Percentiles rank a stretch among this genome's conserved stretches.
Conservation (phyloP, 2,797 vertebrate genomes). For the Poecilia gillii region DNA sequence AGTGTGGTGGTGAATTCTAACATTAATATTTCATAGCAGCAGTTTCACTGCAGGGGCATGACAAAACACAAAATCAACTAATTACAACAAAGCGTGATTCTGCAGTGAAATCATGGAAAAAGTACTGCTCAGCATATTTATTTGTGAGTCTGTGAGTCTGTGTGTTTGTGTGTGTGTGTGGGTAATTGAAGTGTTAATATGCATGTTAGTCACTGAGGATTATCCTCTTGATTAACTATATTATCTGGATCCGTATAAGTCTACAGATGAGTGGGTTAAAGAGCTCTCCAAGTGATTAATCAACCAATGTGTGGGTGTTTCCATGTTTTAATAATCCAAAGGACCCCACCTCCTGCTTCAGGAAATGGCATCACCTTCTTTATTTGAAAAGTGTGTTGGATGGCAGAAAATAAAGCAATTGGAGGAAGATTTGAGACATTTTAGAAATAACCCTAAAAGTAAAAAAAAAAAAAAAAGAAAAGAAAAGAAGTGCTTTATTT, state of each 20-base stretch:
- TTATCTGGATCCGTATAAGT: slow-evolving; percentile 65
- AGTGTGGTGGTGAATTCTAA: slow-evolving; percentile 50
- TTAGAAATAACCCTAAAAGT: background rate
- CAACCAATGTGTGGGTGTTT: slow-evolving; percentile 56
- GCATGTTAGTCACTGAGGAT: slow-evolving; percentile 55
- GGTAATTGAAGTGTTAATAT: slow-evolving; percentile 52
- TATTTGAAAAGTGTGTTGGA: slow-evolving; percentile 1
- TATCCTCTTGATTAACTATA: slow-evolving; percentile 72
- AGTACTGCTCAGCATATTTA: slow-evolving; percentile 15
- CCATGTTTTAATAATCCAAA: slow-evolving; percentile 48
- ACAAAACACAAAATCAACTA: slow-evolving; percentile 31
- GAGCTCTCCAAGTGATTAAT: slow-evolving; percentile 67
- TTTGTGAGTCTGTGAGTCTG: background rate
- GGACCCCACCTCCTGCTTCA: slow-evolving; percentile 10
- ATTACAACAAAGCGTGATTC: slow-evolving; percentile 42
- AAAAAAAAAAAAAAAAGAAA: no score
- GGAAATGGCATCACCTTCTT: slow-evolving; percentile 19
- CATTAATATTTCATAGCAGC: slow-evolving; percentile 54
- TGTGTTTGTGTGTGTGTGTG: background rate
- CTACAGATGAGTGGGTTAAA: slow-evolving; percentile 71
- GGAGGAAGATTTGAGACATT: slow-evolving; percentile 3
- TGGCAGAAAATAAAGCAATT: background rate
- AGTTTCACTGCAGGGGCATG: slow-evolving; percentile 29
- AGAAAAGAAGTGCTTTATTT: background rate
- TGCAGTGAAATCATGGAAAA: slow-evolving; percentile 39